Conservation (phyloP, 2,113 vertebrate species). For the Ceyx margarethae region DNA sequence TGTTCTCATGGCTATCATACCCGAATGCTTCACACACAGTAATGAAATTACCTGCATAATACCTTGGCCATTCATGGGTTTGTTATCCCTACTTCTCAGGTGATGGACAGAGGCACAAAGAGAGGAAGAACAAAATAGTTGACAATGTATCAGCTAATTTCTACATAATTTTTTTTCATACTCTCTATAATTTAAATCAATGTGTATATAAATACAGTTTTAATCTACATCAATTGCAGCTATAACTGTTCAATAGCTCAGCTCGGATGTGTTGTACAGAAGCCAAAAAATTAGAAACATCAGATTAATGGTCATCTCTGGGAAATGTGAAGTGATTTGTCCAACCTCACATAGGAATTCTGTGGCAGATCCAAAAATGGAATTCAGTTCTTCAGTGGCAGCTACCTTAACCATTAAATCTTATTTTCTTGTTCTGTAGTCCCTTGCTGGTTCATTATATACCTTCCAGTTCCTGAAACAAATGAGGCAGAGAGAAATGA, state of each 20-base stretch:
- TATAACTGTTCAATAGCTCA: not conserved
- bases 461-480: slow-evolving; percentile 59
- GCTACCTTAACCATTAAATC: slow-evolving; percentile 61
- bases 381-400: slow-evolving; percentile 38
- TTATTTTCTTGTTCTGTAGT: slow-evolving; percentile 42
- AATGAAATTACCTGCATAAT: not conserved
- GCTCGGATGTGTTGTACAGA: not conserved
- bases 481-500: slow-evolving; percentile 59
- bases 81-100: not conserved
- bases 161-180: not conserved
- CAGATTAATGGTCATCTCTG: slow-evolving; percentile 42
- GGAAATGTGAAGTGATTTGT: slow-evolving; percentile 50
- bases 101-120: not conserved
- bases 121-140: not conserved
- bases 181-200: not conserved
- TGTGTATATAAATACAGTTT: not conserved
- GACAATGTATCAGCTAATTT: not conserved
- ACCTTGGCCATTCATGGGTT: not conserved
- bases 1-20: not conserved
- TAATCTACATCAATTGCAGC: not conserved
- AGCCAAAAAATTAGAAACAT: not conserved
- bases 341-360: slow-evolving; percentile 11
- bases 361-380: slow-evolving; percentile 43
- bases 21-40: not conserved
- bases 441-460: slow-evolving; percentile 64